Evolutionary conservation across 2,888 invertebrate genomes (phyloP).

Genomic region (Andrena bucephala): DNA sequence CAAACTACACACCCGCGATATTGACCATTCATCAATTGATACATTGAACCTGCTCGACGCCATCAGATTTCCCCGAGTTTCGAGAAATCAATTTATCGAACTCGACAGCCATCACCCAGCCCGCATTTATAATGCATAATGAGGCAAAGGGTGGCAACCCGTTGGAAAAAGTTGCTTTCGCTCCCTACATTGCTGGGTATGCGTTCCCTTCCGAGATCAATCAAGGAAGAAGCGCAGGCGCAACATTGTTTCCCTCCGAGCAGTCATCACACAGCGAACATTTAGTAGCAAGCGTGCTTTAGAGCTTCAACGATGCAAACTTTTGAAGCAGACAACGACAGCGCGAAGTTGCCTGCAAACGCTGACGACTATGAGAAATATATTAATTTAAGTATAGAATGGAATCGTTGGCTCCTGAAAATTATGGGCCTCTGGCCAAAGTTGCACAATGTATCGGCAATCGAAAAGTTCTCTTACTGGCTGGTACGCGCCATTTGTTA

Average conservation of each 20-base stretch:
- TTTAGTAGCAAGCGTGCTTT: not conserved
- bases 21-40: not conserved
- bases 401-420: conserved; percentile 68
- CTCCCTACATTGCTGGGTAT: not conserved
- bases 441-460: not conserved
- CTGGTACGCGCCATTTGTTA: conserved; percentile 26
- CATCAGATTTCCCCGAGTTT: not conserved
- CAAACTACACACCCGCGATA: not conserved
- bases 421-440: conserved; percentile 72
- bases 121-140: not conserved
- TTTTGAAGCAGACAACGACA: not conserved
- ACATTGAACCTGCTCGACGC: not conserved
- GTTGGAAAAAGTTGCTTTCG: not conserved
- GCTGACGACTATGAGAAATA: conserved; percentile 1
- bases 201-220: not conserved
- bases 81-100: not conserved
- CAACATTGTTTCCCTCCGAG: not conserved
- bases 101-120: not conserved
- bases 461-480: not conserved
- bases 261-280: not conserved
- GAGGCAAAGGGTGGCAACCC: not conserved
- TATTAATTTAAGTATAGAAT: conserved; percentile 59
- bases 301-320: not conserved
- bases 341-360: not conserved
- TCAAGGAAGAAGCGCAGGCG: not conserved